A percentile compares a stretch with the other conserved stretches of the same genome.
These are phyloP conservation scores for Scaptodrosophila lebanonensis DNA, from an alignment of 1,140 invertebrate species.

Conservation along the genomic window DNA sequence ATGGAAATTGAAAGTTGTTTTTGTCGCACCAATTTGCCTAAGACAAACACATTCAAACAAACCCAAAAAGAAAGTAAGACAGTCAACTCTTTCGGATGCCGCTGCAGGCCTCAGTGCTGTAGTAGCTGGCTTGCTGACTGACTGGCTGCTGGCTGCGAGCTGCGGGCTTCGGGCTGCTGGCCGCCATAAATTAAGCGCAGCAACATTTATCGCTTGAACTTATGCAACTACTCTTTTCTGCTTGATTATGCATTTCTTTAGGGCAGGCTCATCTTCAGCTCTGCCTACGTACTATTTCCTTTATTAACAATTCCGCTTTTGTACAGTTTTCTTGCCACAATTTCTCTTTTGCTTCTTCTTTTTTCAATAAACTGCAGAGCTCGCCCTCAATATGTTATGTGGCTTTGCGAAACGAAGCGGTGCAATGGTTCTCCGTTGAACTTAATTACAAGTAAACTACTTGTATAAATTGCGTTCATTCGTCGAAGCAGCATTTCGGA, in stretches of 20 bases:
- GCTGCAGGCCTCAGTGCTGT: neutral
- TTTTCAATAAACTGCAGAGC: no score
- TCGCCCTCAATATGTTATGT: no score
- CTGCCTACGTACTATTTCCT: constrained; percentile 49
- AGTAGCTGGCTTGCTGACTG: neutral
- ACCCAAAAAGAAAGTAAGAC: constrained; percentile 62
- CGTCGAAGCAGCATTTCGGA: constrained; percentile 32
- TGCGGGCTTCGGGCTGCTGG: constrained; percentile 40
- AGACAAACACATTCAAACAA: constrained; percentile 47
- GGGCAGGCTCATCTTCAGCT: constrained; percentile 63
- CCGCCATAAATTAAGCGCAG: constrained; percentile 62
- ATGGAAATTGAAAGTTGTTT: constrained; percentile 59
- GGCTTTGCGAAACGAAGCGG: neutral
- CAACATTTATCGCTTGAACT: constrained; percentile 12
- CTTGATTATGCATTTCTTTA: constrained; percentile 69
- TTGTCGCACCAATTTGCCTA: constrained; percentile 16
- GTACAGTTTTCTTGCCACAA: constrained; percentile 44
- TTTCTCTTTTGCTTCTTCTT: constrained; percentile 51
- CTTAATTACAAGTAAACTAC: no score
- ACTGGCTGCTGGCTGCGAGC: neutral
- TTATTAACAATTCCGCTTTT: constrained; percentile 67
- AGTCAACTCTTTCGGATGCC: constrained; percentile 37
- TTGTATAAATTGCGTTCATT: constrained; percentile 44
- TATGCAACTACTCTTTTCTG: constrained; percentile 49
- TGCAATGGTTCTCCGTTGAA: neutral